Evolutionary conservation across 2,113 vertebrate genomes (phyloP).

Genomic region (Strix aluco): DNA sequence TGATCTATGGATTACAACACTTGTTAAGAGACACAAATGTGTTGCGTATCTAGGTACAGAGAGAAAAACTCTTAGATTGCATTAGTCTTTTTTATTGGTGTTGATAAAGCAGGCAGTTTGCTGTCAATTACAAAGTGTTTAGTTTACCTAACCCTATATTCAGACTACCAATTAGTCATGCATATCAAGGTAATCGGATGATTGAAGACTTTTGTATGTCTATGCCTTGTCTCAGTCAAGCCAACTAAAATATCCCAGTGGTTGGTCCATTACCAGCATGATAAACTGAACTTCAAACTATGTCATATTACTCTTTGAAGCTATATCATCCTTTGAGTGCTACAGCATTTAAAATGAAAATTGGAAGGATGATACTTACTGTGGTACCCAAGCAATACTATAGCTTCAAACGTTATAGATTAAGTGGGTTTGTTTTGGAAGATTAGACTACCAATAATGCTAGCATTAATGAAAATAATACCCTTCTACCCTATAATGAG

Average conservation of each 20-base stretch:
- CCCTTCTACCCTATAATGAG: neutral
- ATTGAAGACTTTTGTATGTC: neutral
- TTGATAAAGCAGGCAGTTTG: neutral
- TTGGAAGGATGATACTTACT: neutral
- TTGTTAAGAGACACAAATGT: neutral
- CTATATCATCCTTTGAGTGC: neutral
- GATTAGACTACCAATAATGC: neutral
- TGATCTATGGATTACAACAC: neutral
- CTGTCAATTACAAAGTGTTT: neutral
- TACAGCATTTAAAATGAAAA: neutral
- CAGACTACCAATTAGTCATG: neutral
- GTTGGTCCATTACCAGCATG: neutral
- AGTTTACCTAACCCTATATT: neutral
- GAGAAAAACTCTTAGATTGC: neutral
- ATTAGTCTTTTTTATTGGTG: neutral
- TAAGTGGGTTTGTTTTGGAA: constrained; percentile 33
- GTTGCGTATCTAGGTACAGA: neutral
- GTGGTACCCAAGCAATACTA: neutral
- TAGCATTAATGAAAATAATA: constrained; percentile 27
- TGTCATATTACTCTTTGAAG: neutral
- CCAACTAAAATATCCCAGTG: neutral
- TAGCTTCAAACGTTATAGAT: constrained; percentile 27
- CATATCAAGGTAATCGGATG: neutral
- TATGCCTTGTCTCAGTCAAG: neutral
- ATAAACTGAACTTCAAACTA: neutral